Evolutionary conservation across 2,797 vertebrate species (phyloP), one percentile per base, ranked within the genome.

Genomic region (Sandelia bainsii): DNA sequence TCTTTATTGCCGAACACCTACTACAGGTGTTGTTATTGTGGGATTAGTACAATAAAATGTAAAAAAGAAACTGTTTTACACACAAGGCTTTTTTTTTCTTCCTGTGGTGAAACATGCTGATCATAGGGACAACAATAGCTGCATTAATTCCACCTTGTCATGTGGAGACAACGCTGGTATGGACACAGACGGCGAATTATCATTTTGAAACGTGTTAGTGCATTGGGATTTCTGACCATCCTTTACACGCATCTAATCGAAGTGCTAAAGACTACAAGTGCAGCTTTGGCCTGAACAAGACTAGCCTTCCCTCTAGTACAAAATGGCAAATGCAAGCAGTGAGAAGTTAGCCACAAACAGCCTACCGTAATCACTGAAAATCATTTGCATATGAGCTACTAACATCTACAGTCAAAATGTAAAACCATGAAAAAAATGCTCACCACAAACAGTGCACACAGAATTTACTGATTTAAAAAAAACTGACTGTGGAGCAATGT

Each of bases 401-500:
- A 49, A 67, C 32, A 51, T 71, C 22, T 34, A 51, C 9, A 72
- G 59, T 76, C 69, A 74, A 72, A 70, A 67, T 48, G 17, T 29
- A 51, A 75, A 82, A 49, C 52, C 42, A 7, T 13, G 6, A 23
- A 77, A 77, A 53, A 85, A 79, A 65, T 20, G 27, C 40, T 57
- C 42, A 62, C 70, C 48, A 27, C 63, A 72, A 14, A 45, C 32
- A 22, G 22, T 66, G 65, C 72, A 66, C 57, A 11, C 49, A 80
- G 34, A 77, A 73, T 79, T 67, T 67, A 54, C 49, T 77, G 58
- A 83, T 74, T 22, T 62, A 62, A 37, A 37, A 32, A 32, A 84
- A 88, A 84, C 77, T 84, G 73, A 59, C 76, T 75, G 57, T 66
- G 57, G 59, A 69, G 62, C 45, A 72, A 69, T 54, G 23, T 69